Base-by-base conservation (phyloP, 1,140 invertebrate species). In the Protaetia brevitarsis region DNA sequence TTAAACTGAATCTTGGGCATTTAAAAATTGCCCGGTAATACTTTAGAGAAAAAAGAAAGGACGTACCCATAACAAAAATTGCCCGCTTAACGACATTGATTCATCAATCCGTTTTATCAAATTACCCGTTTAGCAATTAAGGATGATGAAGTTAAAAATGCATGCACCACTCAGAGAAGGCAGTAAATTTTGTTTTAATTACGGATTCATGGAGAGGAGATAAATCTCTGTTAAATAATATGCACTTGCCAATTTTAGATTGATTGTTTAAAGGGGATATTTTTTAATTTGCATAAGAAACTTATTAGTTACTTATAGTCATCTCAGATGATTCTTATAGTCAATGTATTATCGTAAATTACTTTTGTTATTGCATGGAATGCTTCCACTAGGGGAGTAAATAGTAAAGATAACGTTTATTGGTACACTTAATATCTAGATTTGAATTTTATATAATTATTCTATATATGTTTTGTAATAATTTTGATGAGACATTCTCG, bases 111-210 rank as follows among this genome's bases (percentile, higher is more conserved):
- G 8, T 34, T 34, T 34, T 34, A 34, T 34, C 8, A 34, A 1
- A n/a, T 34, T 34, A 34, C 13, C 13, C 7, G 21, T 51, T 51
- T n/a, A 34, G 41, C 19, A 51, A 51, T 51, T 51, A 26, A 10
- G 1, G 16, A 19, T 51, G 41, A 34, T 19, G 19, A 6, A 7
- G 2, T 51, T 3, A 19, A 51, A 51, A 8, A 6, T 23, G 19
- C 26, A 23, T 51, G 11, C n/a, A 16, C 41, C 21, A 51, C 41
- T 23, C 21, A 23, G 3, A 23, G 10, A 10, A 10, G 41, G 19
- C 26, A 51, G 26, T 51, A 51, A 19, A 51, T 51, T 7, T 51
- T 3, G 41, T 51, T 51, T 51, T 51, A 51, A 51, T 51, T 51
- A 51, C 11, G 26, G 7, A 51, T 51, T 19, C 21, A 19, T 10